Base-by-base conservation (phyloP, 2,797 vertebrate species). In the Pseudopleuronectes americanus region DNA sequence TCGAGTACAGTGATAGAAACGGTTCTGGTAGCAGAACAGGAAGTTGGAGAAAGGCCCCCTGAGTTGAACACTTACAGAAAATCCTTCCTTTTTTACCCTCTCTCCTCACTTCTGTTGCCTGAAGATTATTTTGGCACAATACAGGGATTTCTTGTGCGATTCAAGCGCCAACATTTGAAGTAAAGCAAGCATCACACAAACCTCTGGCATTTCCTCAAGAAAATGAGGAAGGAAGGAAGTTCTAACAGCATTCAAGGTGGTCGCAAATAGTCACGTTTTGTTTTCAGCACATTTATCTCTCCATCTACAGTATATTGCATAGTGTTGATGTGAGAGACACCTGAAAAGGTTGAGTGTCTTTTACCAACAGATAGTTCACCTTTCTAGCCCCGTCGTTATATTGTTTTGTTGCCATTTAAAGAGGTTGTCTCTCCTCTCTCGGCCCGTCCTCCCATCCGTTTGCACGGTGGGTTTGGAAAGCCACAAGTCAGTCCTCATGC, bases 291-390 rank as follows among this genome's bases (percentile, higher is more conserved):
- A 51, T 49, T 33, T 19, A 43, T 57, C 80, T 75, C 77, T 69
- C 71, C 78, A 77, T 79, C 80, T 49, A 70, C 75, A 76, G 64
- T 65, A 70, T 77, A 55, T 75, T 75, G 84, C 84, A 87, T 79
- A 84, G 77, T 71, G 73, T 71, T 61, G 77, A 85, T 3, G 62
- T 78, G 78, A 77, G 79, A 87, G 76, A 71, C 33, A 23, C 41
- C 28, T 60, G 45, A 66, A 80, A 21, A 14, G 47, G 23, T 67
- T 62, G 9, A 64, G 63, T 16, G 26, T 72, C 64, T 70, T 52
- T 54, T 57, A 7, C 43, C 19, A 47, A 68, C 60, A 55, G 38
- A 62, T 49, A 21, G 55, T 61, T 63, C 53, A 17, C 31, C 26
- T 14, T 31, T 71, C 1, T 51, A 48, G 31, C 57, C 54, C 41